Conservation (phyloP, 2,888 invertebrate genomes). For the Mythimna pallens region DNA sequence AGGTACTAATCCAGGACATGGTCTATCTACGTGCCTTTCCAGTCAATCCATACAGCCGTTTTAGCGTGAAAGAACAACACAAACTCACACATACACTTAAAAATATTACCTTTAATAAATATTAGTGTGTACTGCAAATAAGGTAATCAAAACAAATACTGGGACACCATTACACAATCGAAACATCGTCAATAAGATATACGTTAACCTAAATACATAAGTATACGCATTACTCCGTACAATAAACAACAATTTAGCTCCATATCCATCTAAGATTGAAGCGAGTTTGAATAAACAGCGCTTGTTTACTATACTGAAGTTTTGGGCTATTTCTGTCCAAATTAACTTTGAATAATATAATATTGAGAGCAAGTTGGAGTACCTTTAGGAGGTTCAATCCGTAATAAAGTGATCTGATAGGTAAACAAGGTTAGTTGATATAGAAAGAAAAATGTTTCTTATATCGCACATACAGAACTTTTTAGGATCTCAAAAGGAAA, state of each 20-base stretch:
- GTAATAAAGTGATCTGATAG: neutral
- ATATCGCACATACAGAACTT: too few relatives aligned
- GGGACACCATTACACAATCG: neutral
- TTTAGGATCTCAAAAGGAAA: too few relatives aligned
- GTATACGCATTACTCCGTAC: neutral
- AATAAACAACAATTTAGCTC: neutral
- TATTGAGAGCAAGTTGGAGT: too few relatives aligned
- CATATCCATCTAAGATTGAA: neutral
- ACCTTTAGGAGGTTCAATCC: neutral
- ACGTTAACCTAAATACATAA: slow-evolving; percentile 1
- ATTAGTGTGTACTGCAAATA: neutral
- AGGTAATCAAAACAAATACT: neutral
- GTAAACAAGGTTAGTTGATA: neutral
- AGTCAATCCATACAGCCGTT: too few relatives aligned
- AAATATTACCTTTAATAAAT: too few relatives aligned
- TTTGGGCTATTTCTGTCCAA: slow-evolving; percentile 4
- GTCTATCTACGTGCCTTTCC: too few relatives aligned
- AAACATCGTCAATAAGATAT: neutral
- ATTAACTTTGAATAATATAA: slow-evolving; percentile 11
- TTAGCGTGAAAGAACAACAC: too few relatives aligned
- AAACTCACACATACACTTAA: too few relatives aligned
- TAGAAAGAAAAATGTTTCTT: neutral
- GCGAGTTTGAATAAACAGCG: neutral
- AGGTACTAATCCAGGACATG: too few relatives aligned
- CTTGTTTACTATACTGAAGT: neutral